Evolutionary conservation across 92 coral and sea anemone species (phyloP), one percentile per base, ranked within the genome.

Genomic region (Zoanthus solanderi): DNA sequence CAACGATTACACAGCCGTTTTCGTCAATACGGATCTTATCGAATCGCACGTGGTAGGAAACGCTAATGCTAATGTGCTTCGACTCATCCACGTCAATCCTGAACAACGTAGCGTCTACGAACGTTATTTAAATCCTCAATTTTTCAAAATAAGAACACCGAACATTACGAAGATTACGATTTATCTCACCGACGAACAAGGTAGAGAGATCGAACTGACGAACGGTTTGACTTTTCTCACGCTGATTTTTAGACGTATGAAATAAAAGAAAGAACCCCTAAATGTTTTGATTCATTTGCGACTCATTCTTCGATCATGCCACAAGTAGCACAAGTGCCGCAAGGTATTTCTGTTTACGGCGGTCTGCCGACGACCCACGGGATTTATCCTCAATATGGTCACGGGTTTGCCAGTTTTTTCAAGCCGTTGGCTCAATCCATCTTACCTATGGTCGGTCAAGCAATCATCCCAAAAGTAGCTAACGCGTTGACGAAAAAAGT

Each of bases 31-130:
- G 57, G 56, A 44, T 13, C 47, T 73, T 32, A 73, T 73, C 0
- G 78, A 73, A 45, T 37, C 78, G 0, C 78, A 73, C 28, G 48
- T 37, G 31, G 78, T 73, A 45, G 78, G 78, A 0, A 73, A 73
- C 17, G 56, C n/a, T 0, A 73, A 45, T 44, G 78, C 78, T 5
- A 73, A 73, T 30, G 78, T 73, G 28, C 17, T 57, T 6, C 63
- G 17, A 6, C 17, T 57, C 63, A 11, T 68, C 37, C 74, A 68
- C 37, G 74, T 68, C 74, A n/a, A n/a, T n/a, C n/a, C n/a, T 18
- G 74, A 18, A 11, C 74, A 68, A 57, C 63, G 17, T 6, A 11
- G 63, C 17, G 63, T 57, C 17, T 57, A 57, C 63, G 63, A 57
- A 57, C 63, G 63, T 57, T 57, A 57, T 57, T 12, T 57, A 12